Evolutionary conservation across 1,140 invertebrate genomes (phyloP), one percentile per base, ranked within the genome.

Genomic region (Aphelenchoides fujianensis): DNA sequence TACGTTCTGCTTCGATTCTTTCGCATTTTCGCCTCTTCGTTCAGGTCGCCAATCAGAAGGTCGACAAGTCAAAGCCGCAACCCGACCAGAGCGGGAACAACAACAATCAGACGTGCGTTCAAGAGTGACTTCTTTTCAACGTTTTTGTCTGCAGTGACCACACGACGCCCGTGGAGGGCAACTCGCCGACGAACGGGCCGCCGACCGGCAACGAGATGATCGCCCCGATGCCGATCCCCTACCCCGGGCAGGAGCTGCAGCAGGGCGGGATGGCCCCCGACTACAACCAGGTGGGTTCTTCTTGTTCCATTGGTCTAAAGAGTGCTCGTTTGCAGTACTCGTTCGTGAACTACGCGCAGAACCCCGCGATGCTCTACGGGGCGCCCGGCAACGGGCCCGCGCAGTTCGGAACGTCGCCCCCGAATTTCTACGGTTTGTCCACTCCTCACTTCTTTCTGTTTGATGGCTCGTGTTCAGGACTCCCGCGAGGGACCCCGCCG

Each of bases 381-480:
- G 76, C 59, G 9, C 72, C 59, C 53, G 34, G 78, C 3, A 74
- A 73, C 54, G n/a, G n/a, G n/a, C 75, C 69, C 2, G 69, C 72
- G 7, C 37, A 31, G 32, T 80, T 82, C 19, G 75, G 79, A 2
- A 84, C 79, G 3, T 72, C 80, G 31, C 79, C 80, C 2, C 68
- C 81, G 1, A 81, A 80, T 68, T 81, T 81, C 27, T 81, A 75
- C 53, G 79, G 79, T 34, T 79, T 71, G 16, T 81, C 74, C 72
- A 79, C n/a, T n/a, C n/a, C n/a, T n/a, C n/a, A n/a, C 28, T 75
- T 83, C 16, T 83, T 82, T 59, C 80, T 77, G 19, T 73, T 19
- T 32, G n/a, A 19, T 59, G 19, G 37, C 1, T 67, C n/a, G 16
- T 12, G 19, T 64, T 67, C 36, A 57, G 37, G 31, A 7, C 16